Percentiles rank a stretch among this genome's conserved stretches.
These are phyloP conservation scores for Drosophila serrata DNA, from an alignment of 1,140 invertebrate species.

Conservation along the genomic window DNA sequence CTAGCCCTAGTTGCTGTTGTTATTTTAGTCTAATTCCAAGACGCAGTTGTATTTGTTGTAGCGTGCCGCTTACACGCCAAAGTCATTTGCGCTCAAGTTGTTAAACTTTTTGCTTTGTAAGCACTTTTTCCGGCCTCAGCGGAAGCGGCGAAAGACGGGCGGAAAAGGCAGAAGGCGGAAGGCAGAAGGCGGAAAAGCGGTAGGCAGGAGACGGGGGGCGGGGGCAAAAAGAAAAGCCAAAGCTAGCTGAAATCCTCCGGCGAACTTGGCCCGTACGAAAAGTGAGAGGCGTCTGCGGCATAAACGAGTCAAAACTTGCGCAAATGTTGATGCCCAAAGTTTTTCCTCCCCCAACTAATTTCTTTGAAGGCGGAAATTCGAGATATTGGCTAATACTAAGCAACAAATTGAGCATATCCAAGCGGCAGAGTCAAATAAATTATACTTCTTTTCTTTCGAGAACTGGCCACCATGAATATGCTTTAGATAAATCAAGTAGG, in stretches of 20 bases:
- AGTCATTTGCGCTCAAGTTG: slow-evolving; percentile 77
- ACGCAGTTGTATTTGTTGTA: slow-evolving; percentile 58
- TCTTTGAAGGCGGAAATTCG: slow-evolving; percentile 48
- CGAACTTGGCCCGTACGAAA: slow-evolving; percentile 18
- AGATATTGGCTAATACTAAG: slow-evolving; percentile 33
- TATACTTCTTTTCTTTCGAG: slow-evolving; percentile 7
- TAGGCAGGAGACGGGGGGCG: not conserved
- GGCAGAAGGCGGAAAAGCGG: not conserved
- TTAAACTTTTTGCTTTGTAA: slow-evolving; percentile 78
- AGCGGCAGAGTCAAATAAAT: slow-evolving; percentile 16
- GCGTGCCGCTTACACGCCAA: slow-evolving; percentile 75
- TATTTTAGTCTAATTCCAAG: slow-evolving; percentile 72
- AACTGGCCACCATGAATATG: slow-evolving; percentile 3
- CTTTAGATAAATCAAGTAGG: slow-evolving; percentile 9
- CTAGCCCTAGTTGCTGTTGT: slow-evolving; percentile 48
- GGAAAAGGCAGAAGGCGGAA: not conserved
- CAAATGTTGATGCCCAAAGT: slow-evolving; percentile 74
- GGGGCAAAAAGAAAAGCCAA: not conserved
- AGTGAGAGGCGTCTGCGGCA: slow-evolving; percentile 40
- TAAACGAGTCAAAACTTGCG: slow-evolving; percentile 71
- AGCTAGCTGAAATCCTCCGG: slow-evolving; percentile 15
- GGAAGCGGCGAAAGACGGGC: slow-evolving; percentile 51
- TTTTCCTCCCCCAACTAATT: slow-evolving; percentile 61
- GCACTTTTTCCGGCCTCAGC: slow-evolving; percentile 72
- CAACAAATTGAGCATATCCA: slow-evolving; percentile 53